Evolutionary conservation across 92 coral and sea anemone genomes (phyloP).

Genomic region (Montipora capitata): DNA sequence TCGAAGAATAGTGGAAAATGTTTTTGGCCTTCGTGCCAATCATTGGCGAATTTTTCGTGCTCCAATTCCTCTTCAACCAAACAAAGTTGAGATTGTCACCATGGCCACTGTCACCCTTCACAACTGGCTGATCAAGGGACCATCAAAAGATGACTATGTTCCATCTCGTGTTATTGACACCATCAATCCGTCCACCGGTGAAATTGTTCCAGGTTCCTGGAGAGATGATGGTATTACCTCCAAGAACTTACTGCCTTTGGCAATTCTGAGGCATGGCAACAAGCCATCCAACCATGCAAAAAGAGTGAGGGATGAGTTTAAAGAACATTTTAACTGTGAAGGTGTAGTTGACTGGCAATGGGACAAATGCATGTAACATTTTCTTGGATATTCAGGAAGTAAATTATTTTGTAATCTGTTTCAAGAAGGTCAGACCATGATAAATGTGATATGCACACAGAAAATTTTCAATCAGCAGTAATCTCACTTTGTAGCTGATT

Average conservation of each 20-base stretch:
- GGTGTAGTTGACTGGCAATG: conserved; percentile 58
- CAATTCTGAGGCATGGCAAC: conserved; percentile 45
- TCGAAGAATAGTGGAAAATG: conserved; percentile 58
- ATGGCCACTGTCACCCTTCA: conserved; percentile 49
- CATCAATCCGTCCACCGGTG: conserved; percentile 4
- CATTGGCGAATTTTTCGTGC: conserved; percentile 51
- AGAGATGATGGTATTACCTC: conserved; percentile 31
- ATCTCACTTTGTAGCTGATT: conserved; percentile 4
- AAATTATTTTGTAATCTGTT: conserved; percentile 24
- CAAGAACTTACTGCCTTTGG: conserved; percentile 51
- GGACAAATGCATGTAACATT: conserved; percentile 34
- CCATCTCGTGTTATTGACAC: conserved; percentile 34
- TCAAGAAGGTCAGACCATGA: too few species aligned
- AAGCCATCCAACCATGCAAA: conserved; percentile 55
- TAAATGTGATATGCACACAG: too few species aligned
- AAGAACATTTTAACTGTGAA: conserved; percentile 53
- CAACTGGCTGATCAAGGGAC: conserved; percentile 54
- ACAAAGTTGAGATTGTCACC: conserved; percentile 51
- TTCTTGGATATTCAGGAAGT: conserved; percentile 18
- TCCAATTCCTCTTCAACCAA: conserved; percentile 57
- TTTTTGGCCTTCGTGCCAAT: conserved; percentile 54
- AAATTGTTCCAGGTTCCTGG: conserved; percentile 41
- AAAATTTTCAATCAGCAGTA: background rate
- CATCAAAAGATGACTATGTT: conserved; percentile 18
- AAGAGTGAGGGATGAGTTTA: conserved; percentile 50